Conservation (phyloP, 2,797 vertebrate species). For the Pipistrellus pygmaeus region DNA sequence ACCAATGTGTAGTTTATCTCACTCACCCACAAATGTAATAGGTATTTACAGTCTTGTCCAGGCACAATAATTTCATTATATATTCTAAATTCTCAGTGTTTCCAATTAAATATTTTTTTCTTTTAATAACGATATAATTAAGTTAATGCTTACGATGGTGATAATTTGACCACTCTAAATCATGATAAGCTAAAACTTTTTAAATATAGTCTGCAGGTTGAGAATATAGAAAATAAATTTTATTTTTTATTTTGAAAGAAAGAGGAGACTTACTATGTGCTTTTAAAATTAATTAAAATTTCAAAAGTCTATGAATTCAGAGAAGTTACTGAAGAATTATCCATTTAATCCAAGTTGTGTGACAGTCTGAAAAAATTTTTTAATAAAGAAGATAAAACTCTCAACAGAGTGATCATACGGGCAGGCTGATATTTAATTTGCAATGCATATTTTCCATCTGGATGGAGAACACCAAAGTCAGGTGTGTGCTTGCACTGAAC, state of each 20-base stretch:
- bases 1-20: constrained; percentile 24
- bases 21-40: constrained; percentile 60
- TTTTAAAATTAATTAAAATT: constrained; percentile 34
- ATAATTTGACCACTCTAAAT: constrained; percentile 76
- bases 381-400: not conserved
- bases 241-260: constrained; percentile 58
- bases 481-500: not conserved
- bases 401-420: not conserved
- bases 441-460: not conserved
- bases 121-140: not conserved
- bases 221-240: constrained; percentile 69
- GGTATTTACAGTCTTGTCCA: constrained; percentile 66
- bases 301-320: not conserved
- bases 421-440: not conserved
- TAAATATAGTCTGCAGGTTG: constrained; percentile 61
- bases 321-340: constrained; percentile 26
- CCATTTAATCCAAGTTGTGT: not conserved
- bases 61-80: constrained; percentile 77
- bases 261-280: constrained; percentile 28
- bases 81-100: constrained; percentile 74
- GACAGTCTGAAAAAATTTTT: not conserved
- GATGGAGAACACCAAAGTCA: not conserved
- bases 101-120: constrained; percentile 68
- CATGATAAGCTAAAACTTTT: constrained; percentile 69
- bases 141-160: constrained; percentile 69